phyloP scores from a whole-genome alignment of 2,113 vertebrate genomes.

The Hyperopisus bebe region DNA sequence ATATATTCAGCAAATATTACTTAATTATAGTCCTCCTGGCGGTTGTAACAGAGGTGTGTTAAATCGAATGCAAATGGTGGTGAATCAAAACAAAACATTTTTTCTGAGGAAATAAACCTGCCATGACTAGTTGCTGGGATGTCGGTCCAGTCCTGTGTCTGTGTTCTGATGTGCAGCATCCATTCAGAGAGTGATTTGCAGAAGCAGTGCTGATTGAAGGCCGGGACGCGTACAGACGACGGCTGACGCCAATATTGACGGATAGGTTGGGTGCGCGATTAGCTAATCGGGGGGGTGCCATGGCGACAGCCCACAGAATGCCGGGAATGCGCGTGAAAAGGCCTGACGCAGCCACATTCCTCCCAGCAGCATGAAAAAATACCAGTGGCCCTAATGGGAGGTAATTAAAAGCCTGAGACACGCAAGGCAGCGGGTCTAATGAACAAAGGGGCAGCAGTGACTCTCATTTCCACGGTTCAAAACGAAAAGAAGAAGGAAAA shows the following conservation, averaged over 20 bases:
- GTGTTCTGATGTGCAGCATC: neutral
- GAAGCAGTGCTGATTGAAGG: constrained; percentile 15
- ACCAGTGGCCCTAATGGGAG: constrained; percentile 9
- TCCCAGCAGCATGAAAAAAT: constrained; percentile 15
- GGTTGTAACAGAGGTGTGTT: neutral
- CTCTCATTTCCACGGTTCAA: neutral
- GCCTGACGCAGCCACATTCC: neutral
- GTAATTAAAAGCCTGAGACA: constrained; percentile 19
- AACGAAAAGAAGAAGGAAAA: neutral
- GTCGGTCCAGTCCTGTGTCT: neutral
- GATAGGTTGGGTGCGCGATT: constrained; percentile 29
- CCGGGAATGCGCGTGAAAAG: constrained; percentile 32
- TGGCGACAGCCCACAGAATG: constrained; percentile 26
- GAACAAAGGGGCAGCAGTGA: neutral
- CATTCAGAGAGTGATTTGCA: neutral
- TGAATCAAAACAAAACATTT: neutral
- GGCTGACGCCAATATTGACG: constrained; percentile 34
- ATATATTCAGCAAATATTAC: neutral
- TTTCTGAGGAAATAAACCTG: neutral
- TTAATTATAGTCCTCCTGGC: neutral
- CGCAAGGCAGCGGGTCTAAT: neutral
- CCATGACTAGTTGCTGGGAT: neutral
- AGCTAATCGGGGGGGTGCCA: constrained; percentile 26
- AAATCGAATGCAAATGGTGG: neutral
- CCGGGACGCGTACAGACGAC: constrained; percentile 23